Conservation (phyloP, 1,140 invertebrate species). For the Aphis gossypii region DNA sequence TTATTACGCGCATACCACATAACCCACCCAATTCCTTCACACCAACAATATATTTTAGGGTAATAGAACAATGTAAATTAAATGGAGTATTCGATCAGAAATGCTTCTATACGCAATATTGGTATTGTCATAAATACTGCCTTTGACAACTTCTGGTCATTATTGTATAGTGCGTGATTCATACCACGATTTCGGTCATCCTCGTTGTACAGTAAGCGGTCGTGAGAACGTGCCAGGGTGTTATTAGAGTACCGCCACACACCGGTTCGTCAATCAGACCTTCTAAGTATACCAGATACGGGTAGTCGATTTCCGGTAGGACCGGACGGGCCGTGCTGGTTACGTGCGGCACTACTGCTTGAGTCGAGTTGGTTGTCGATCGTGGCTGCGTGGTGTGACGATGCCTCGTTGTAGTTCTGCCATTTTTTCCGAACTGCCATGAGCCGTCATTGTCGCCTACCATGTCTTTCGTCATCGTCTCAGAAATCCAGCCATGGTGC, state of each 20-base stretch:
- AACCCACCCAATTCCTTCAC: not conserved
- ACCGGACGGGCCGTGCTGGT: not conserved
- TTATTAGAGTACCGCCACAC: slow-evolving; percentile 18
- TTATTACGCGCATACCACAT: not conserved
- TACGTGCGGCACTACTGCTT: not conserved
- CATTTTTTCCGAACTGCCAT: not conserved
- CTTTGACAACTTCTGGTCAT: not conserved
- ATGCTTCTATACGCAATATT: not conserved
- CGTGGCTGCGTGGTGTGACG: not conserved
- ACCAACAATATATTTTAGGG: not conserved
- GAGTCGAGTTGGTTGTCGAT: not conserved
- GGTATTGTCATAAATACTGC: not conserved
- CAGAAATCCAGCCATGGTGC: not conserved
- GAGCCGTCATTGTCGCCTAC: too few species aligned
- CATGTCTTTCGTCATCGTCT: not conserved
- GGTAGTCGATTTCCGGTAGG: not conserved
- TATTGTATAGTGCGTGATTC: not conserved
- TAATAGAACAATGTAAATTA: not conserved
- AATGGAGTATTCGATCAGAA: not conserved
- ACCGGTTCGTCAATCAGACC: not conserved
- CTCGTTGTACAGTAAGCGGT: slow-evolving; percentile 40
- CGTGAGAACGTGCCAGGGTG: not conserved
- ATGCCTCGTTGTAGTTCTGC: not conserved
- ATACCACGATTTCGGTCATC: not conserved
- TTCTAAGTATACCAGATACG: slow-evolving; percentile 32